These are phyloP conservation scores for Lycocorax pyrrhopterus DNA, from an alignment of 2,113 vertebrate species.

Conservation along the genomic window DNA sequence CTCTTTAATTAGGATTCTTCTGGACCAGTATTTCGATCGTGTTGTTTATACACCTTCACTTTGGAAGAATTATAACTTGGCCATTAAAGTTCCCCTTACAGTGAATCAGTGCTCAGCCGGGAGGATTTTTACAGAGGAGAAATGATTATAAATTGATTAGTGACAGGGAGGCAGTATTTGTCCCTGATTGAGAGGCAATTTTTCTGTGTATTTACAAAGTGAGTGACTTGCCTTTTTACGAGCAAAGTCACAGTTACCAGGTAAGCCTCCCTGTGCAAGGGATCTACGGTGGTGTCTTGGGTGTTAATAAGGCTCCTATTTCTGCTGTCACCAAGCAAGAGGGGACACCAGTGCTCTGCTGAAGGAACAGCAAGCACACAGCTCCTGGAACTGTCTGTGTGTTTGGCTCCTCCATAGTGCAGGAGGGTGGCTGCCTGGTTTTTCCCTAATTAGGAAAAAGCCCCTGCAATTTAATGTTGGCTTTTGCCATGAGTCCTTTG, in stretches of 20 bases:
- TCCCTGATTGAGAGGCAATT: neutral
- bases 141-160: neutral
- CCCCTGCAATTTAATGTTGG: neutral
- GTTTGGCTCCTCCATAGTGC: neutral
- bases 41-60: slow-evolving; percentile 42
- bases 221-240: neutral
- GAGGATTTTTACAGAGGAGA: neutral
- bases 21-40: slow-evolving; percentile 9
- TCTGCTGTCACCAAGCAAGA: neutral
- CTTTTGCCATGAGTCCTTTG: neutral
- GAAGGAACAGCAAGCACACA: neutral
- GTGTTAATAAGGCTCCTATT: neutral
- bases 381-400: neutral
- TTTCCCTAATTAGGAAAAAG: neutral
- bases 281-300: neutral
- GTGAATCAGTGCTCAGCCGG: neutral
- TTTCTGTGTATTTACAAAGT: neutral
- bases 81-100: neutral
- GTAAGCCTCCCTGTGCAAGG: neutral
- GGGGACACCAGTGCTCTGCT: neutral
- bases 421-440: neutral
- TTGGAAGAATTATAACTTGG: slow-evolving; percentile 18
- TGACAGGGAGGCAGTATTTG: neutral
- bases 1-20: slow-evolving; percentile 60
- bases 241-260: neutral